Evolutionary conservation across 2,888 invertebrate genomes (phyloP).

Genomic region (Polietes domitor): DNA sequence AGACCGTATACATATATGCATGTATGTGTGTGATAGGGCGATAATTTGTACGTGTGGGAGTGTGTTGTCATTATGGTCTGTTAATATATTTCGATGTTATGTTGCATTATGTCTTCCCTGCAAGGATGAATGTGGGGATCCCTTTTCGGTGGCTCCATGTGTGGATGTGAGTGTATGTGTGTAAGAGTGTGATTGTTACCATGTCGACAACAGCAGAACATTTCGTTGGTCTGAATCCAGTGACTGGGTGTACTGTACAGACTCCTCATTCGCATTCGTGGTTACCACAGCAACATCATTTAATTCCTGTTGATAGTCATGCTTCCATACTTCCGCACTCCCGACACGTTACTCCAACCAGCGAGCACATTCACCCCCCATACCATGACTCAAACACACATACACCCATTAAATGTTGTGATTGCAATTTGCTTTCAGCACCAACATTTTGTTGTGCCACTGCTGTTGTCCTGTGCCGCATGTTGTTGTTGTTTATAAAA

Average conservation of each 20-base stretch:
- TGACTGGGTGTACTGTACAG: background rate
- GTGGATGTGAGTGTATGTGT: too few species aligned
- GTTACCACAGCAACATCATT: conserved; percentile 25
- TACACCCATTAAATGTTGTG: conserved; percentile 12
- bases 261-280: background rate
- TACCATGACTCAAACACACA: background rate
- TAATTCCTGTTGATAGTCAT: conserved; percentile 32
- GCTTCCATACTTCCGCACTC: background rate
- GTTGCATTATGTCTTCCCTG: conserved; percentile 12
- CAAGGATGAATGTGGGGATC: background rate
- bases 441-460: background rate
- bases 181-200: background rate
- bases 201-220: background rate
- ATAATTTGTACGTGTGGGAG: background rate
- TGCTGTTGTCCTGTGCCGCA: background rate
- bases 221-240: background rate
- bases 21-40: background rate
- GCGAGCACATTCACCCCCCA: background rate
- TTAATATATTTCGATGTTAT: conserved; percentile 26
- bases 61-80: background rate
- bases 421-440: conserved; percentile 33
- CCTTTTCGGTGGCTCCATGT: background rate
- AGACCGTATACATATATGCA: background rate
- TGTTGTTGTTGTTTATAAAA: background rate
- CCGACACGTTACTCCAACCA: background rate